These are phyloP conservation scores for Maniola hyperantus DNA, from an alignment of 2,888 invertebrate genomes.

Conservation along the genomic window DNA sequence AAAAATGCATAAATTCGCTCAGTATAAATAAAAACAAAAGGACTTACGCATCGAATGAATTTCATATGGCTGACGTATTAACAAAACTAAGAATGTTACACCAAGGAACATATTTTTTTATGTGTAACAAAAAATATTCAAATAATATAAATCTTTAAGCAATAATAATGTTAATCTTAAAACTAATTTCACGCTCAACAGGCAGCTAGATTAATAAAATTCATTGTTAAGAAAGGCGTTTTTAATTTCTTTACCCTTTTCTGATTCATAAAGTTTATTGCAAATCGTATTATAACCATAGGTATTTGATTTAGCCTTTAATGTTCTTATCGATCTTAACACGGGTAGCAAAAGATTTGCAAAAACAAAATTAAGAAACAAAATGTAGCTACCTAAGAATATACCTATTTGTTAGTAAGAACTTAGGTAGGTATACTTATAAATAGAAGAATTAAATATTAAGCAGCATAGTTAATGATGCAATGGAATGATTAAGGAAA, in stretches of 20 bases:
- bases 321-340: background rate
- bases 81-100: slow-evolving; percentile 55
- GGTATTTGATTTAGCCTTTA: background rate
- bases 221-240: slow-evolving; percentile 43
- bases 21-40: background rate
- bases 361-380: background rate
- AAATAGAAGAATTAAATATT: too few species aligned
- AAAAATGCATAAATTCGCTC: slow-evolving; percentile 14
- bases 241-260: slow-evolving; percentile 43
- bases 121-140: slow-evolving; percentile 41
- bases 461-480: too few species aligned
- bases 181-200: slow-evolving; percentile 51
- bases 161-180: slow-evolving; percentile 41
- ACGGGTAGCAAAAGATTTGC: background rate
- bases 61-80: slow-evolving; percentile 49
- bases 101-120: slow-evolving; percentile 55
- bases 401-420: too few species aligned
- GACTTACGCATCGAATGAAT: slow-evolving; percentile 56
- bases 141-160: slow-evolving; percentile 38
- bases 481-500: too few species aligned
- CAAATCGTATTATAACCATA: background rate
- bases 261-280: slow-evolving; percentile 4
- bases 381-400: too few species aligned
- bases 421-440: too few species aligned
- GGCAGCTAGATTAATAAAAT: slow-evolving; percentile 47